Conservation (phyloP, 1,140 invertebrate genomes). For the Eueides isabella region DNA sequence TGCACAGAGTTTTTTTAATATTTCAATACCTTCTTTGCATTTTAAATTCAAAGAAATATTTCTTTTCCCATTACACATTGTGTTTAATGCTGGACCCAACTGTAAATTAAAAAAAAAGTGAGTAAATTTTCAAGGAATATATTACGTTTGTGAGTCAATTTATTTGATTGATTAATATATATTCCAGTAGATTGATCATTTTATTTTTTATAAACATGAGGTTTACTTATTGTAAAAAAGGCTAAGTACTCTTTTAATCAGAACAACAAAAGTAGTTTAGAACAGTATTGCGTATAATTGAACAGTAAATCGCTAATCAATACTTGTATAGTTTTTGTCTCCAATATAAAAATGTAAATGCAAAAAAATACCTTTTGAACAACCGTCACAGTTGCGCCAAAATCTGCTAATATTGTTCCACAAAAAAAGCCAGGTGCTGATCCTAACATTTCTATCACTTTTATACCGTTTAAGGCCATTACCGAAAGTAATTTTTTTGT, state of each 20-base stretch:
- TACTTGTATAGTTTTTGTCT: no score
- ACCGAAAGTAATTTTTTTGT: not conserved
- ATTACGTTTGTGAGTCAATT: no score
- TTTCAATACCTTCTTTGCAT: slow-evolving; percentile 84
- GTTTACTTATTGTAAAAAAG: no score
- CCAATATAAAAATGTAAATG: not conserved
- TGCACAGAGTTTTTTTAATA: slow-evolving; percentile 88
- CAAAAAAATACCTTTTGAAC: slow-evolving; percentile 89
- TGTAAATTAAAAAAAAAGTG: slow-evolving; percentile 40
- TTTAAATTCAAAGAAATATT: slow-evolving; percentile 94
- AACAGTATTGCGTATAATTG: no score
- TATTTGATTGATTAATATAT: no score
- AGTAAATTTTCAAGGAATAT: no score
- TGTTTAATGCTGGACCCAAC: slow-evolving; percentile 81
- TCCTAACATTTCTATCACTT: slow-evolving; percentile 97
- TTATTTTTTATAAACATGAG: no score
- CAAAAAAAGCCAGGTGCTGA: slow-evolving; percentile 98
- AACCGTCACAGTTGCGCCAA: slow-evolving; percentile 95
- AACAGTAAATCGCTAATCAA: no score
- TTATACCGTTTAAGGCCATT: slow-evolving; percentile 94
- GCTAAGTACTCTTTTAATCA: no score
- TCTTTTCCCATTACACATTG: slow-evolving; percentile 92
- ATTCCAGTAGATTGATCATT: no score
- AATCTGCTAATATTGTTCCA: slow-evolving; percentile 97
- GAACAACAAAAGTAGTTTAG: no score